Evolutionary conservation across 2,113 vertebrate genomes (phyloP).

Genomic region (Gulo gulo): DNA sequence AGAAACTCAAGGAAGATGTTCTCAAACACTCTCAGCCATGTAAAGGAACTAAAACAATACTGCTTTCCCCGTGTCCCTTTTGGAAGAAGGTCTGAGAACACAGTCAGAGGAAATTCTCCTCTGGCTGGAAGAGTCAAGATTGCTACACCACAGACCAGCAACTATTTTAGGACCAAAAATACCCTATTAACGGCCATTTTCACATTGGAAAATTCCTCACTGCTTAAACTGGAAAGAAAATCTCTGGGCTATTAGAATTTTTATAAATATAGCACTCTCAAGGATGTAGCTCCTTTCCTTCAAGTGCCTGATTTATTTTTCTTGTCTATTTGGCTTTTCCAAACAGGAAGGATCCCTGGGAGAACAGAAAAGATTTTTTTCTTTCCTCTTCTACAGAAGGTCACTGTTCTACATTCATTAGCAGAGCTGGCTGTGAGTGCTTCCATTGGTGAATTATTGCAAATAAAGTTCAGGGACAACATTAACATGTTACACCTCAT

Average conservation of each 20-base stretch:
- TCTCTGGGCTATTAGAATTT: slow-evolving; percentile 10
- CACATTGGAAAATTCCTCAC: slow-evolving; percentile 54
- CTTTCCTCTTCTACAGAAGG: slow-evolving; percentile 46
- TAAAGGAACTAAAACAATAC: background rate
- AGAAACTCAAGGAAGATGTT: background rate
- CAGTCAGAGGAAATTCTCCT: background rate
- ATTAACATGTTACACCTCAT: background rate
- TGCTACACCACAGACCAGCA: background rate
- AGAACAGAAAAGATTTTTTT: slow-evolving; percentile 51
- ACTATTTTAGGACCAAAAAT: slow-evolving; percentile 52
- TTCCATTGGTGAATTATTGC: background rate
- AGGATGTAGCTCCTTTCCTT: slow-evolving; percentile 48
- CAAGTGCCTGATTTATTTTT: slow-evolving; percentile 53
- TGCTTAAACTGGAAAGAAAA: slow-evolving; percentile 54
- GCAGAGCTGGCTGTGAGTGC: background rate
- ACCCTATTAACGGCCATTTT: background rate
- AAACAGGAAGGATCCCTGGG: slow-evolving; percentile 45
- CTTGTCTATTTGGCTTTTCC: slow-evolving; percentile 28
- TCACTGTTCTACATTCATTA: slow-evolving; percentile 20
- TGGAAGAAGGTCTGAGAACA: background rate
- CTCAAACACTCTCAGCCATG: background rate
- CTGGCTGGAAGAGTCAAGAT: background rate
- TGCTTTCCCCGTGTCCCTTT: background rate
- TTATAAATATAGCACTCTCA: slow-evolving; percentile 14
- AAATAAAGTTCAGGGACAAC: slow-evolving; percentile 20